Evolutionary conservation across 2,113 vertebrate genomes (phyloP).

Genomic region (Morone saxatilis): DNA sequence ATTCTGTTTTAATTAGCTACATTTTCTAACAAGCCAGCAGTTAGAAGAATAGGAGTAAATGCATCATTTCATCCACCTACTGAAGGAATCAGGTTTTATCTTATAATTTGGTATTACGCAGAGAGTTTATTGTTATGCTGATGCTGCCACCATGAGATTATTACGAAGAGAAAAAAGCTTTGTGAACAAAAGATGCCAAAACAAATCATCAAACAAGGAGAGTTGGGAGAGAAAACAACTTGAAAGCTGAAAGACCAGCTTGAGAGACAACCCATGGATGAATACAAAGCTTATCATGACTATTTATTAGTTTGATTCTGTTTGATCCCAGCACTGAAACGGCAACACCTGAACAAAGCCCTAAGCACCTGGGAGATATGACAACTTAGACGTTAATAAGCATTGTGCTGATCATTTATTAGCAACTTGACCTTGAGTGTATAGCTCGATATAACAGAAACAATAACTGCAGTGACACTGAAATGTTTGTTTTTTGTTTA

Average conservation of each 20-base stretch:
- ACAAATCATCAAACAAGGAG: constrained; percentile 47
- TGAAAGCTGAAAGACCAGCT: constrained; percentile 44
- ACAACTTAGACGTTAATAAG: constrained; percentile 27
- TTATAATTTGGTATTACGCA: neutral
- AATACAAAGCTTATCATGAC: constrained; percentile 54
- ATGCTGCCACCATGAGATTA: constrained; percentile 22
- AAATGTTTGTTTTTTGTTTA: neutral
- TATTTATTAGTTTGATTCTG: constrained; percentile 60
- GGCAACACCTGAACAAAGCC: constrained; percentile 48
- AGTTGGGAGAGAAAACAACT: constrained; percentile 43
- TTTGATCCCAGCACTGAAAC: constrained; percentile 49
- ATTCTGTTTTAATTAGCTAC: neutral
- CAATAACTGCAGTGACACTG: neutral
- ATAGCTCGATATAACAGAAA: neutral
- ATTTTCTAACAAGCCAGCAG: neutral
- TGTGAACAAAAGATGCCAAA: constrained; percentile 26
- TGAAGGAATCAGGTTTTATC: neutral
- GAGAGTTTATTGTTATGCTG: constrained; percentile 28
- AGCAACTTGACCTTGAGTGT: constrained; percentile 6
- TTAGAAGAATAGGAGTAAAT: neutral
- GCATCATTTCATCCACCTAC: neutral
- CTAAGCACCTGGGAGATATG: constrained; percentile 12
- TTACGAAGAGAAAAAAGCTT: constrained; percentile 7
- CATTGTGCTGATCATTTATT: constrained; percentile 6
- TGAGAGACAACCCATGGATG: constrained; percentile 19